Percentiles rank a stretch among this genome's conserved stretches.
Evolutionary conservation across 2,113 vertebrate genomes (phyloP).

Genomic region (Chaetorhynchus papuensis): DNA sequence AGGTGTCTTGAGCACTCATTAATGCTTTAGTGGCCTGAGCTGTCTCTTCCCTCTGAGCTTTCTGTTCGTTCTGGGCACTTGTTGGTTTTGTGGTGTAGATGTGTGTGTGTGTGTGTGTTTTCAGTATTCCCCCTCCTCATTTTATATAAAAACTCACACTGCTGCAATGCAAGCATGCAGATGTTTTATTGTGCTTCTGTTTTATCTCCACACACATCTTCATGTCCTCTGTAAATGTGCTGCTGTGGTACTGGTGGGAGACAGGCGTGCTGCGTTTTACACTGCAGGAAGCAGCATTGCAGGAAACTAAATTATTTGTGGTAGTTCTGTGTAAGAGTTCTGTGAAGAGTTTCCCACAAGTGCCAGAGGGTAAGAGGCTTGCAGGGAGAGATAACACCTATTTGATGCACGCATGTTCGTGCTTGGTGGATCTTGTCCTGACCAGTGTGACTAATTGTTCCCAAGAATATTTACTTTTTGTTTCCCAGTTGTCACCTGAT

Average conservation of each 20-base stretch:
- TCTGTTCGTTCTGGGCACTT: not conserved
- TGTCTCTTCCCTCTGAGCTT: not conserved
- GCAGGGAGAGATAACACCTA: not conserved
- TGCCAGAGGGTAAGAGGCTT: not conserved
- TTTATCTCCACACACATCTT: not conserved
- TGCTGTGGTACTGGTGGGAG: not conserved
- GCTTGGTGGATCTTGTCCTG: not conserved
- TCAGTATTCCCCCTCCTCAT: fast-evolving
- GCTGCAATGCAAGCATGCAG: fast-evolving
- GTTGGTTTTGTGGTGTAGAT: not conserved
- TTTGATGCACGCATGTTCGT: not conserved
- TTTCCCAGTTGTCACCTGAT: not conserved
- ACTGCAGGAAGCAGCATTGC: not conserved
- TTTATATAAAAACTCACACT: not conserved
- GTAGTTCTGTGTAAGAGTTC: not conserved
- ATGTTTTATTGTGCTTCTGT: not conserved
- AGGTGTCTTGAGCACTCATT: not conserved
- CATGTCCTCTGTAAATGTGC: not conserved
- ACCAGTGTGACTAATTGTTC: not conserved
- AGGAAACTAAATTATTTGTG: not conserved
- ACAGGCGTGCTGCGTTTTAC: fast-evolving
- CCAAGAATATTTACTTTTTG: not conserved
- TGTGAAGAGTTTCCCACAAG: not conserved
- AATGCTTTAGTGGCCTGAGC: not conserved
- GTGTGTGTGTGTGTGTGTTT: not conserved